phyloP scores from a whole-genome alignment of 2,797 vertebrate species.

The Phylloscopus collybita region DNA sequence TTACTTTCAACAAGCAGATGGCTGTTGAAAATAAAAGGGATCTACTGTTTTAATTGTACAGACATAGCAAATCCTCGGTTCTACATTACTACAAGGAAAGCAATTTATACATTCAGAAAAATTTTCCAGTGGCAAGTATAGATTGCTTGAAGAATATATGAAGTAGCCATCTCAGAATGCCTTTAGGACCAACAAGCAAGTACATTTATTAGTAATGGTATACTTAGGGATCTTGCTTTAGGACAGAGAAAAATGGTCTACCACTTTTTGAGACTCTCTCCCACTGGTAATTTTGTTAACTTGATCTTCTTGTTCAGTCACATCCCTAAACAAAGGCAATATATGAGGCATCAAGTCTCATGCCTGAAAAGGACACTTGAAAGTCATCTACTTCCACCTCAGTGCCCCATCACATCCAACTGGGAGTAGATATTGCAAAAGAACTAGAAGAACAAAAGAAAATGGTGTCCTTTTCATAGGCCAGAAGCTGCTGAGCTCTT shows the following conservation, averaged over 20 bases:
- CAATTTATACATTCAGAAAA: neutral
- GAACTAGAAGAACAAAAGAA: neutral
- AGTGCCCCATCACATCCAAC: neutral
- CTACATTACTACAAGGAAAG: neutral
- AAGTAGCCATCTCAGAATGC: neutral
- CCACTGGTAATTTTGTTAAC: neutral
- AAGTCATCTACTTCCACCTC: neutral
- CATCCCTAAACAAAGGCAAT: neutral
- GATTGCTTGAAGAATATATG: neutral
- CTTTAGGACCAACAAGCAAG: neutral
- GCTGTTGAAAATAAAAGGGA: neutral
- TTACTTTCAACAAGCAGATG: neutral
- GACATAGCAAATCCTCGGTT: neutral
- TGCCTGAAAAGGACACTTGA: neutral
- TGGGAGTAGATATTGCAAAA: neutral
- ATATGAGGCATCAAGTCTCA: neutral
- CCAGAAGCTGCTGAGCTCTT: neutral
- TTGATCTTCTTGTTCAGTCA: neutral
- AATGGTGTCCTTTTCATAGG: neutral
- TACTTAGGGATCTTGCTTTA: neutral
- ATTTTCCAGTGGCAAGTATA: neutral
- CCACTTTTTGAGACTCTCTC: neutral
- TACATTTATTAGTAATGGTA: neutral
- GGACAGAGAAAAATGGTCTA: neutral
- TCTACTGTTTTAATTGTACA: neutral